phyloP scores from a whole-genome alignment of 2,797 vertebrate genomes.

The Anabacerthia variegaticeps region DNA sequence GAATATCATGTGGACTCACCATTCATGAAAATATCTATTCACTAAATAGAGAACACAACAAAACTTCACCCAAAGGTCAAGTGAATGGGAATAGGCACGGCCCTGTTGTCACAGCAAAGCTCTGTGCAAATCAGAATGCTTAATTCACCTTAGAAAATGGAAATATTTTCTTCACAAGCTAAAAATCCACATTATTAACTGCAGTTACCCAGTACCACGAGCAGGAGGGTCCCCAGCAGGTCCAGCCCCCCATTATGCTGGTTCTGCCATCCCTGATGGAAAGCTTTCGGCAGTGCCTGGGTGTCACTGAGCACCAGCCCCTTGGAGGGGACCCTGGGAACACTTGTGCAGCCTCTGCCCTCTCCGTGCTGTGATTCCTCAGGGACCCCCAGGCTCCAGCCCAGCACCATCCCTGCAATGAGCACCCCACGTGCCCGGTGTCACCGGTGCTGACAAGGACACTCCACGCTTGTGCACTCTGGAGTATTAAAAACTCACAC shows the following conservation, averaged over 20 bases:
- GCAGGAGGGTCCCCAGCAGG: neutral
- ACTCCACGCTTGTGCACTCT: neutral
- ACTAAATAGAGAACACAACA: neutral
- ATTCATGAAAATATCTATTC: rapidly evolving
- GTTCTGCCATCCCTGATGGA: neutral
- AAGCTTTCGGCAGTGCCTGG: neutral
- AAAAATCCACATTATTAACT: rapidly evolving
- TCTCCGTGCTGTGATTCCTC: neutral
- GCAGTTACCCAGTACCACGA: rapidly evolving
- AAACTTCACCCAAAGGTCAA: neutral
- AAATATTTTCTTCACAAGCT: neutral
- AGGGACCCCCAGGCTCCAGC: neutral
- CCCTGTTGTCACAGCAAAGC: rapidly evolving
- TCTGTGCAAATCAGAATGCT: neutral
- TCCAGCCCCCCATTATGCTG: neutral
- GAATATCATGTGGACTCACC: rapidly evolving
- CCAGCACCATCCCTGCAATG: rapidly evolving
- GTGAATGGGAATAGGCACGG: rapidly evolving
- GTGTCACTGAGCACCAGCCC: neutral
- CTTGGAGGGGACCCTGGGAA: neutral
- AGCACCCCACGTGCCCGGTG: too few species aligned
- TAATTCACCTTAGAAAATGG: neutral
- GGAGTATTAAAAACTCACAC: neutral
- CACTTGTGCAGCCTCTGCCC: neutral
- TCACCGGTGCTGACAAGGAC: neutral